Conservation (phyloP, 2,888 invertebrate genomes). For the Orthonychiurus folsomi region DNA sequence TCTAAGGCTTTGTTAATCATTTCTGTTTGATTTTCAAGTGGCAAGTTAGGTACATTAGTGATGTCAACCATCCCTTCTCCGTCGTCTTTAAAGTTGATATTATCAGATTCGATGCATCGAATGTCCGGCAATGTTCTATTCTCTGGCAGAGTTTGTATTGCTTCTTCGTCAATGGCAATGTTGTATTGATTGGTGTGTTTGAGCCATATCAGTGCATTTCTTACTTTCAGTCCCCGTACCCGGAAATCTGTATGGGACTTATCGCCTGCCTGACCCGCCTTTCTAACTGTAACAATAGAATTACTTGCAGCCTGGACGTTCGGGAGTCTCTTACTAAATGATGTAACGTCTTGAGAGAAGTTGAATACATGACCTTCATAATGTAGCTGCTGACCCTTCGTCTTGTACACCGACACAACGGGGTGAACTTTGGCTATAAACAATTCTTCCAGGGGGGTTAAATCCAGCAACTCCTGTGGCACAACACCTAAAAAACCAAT, state of each 20-base stretch:
- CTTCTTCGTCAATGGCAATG: not conserved
- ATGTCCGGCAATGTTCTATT: not conserved
- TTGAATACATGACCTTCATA: slow-evolving; percentile 1
- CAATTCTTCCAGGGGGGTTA: not conserved
- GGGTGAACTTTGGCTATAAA: not conserved
- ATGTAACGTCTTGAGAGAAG: not conserved
- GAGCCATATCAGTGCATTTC: slow-evolving; percentile 6
- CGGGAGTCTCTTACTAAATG: not conserved
- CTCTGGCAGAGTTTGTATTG: not conserved
- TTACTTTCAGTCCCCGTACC: not conserved
- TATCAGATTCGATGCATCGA: too few species aligned
- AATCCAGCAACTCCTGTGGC: too few species aligned
- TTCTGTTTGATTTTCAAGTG: not conserved
- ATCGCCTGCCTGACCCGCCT: not conserved
- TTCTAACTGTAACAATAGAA: not conserved
- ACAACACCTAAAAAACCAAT: too few species aligned
- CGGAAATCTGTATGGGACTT: not conserved
- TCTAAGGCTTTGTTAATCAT: not conserved
- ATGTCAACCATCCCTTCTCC: too few species aligned
- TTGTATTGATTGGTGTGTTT: slow-evolving; percentile 6
- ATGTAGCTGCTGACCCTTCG: slow-evolving; percentile 5
- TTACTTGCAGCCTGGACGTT: not conserved
- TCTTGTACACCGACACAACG: slow-evolving; percentile 2
- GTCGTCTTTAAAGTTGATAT: too few species aligned
- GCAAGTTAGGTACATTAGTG: not conserved